Evolutionary conservation across 2,888 invertebrate genomes (phyloP), one percentile per base, ranked within the genome.

Genomic region (Patella ulyssiponensis): DNA sequence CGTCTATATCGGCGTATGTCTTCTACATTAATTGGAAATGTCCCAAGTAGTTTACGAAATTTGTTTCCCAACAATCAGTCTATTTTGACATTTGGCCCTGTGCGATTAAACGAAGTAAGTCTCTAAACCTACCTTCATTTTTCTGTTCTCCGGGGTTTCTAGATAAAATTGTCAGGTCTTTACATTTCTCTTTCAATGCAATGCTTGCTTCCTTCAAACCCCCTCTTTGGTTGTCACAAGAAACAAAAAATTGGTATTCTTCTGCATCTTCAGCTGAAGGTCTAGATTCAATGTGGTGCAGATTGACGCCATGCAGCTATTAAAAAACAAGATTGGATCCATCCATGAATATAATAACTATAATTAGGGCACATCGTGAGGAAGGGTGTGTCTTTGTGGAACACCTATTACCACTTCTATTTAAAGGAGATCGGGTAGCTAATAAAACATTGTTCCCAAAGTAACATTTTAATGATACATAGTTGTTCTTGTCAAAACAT

Each of bases 241-340:
- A 97, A 54, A 98, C 96, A 94, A 97, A 96, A 92, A 98, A 98
- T 92, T 98, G 98, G 89, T 98, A 98, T 77, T 93, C 92, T 44
- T 95, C 94, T 7, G 90, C 94, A 58, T 94, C 93, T 80, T 97
- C 94, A 74, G 95, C 94, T 0, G 98, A 98, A 1, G 98, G 97
- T 53, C 96, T 17, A 93, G 98, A 98, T 92, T 98, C 98, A 80
- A 98, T 98, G 92, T 98, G 97, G 82, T 95, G 93, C 77, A 98
- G 94, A 92, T 98, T 98, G 20, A 98, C 95, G 23, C 90, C 85
- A 82, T 92, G 87, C 20, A 88, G 86, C 93, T 93, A 75, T 64
- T 9, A 44, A 44, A 44, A 44, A 44, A 9, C 44, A 44, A 44
- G 44, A 44, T 44, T 44, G 44, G 44, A 4, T 44, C 44, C 2